phyloP scores from a whole-genome alignment of 2,113 vertebrate genomes.

The Epinephelus lanceolatus region DNA sequence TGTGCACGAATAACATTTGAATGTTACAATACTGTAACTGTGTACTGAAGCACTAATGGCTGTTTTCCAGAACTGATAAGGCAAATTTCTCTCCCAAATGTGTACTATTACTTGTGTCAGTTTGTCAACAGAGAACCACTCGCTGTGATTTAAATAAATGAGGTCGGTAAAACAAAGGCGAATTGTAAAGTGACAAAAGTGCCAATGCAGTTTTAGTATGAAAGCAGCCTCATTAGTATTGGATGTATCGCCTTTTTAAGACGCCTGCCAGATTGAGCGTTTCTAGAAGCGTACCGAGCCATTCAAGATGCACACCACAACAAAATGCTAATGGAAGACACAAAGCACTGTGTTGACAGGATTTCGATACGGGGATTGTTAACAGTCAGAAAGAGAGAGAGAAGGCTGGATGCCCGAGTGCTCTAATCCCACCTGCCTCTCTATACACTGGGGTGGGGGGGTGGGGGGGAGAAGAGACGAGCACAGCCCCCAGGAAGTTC shows the following conservation, averaged over 20 bases:
- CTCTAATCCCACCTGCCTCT: constrained; percentile 75
- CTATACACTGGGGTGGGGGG: constrained; percentile 18
- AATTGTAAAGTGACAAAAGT: constrained; percentile 56
- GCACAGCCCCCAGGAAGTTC: constrained; percentile 63
- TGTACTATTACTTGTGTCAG: constrained; percentile 11
- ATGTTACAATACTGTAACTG: constrained; percentile 9
- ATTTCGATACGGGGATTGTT: constrained; percentile 81
- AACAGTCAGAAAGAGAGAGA: constrained; percentile 60
- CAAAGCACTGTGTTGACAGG: constrained; percentile 77
- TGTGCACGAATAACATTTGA: constrained; percentile 30
- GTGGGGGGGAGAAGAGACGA: not conserved
- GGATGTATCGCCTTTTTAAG: constrained; percentile 62
- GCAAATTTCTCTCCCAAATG: constrained; percentile 8
- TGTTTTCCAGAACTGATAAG: constrained; percentile 18
- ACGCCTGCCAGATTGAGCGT: constrained; percentile 62
- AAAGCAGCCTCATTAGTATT: constrained; percentile 75
- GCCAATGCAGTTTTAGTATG: constrained; percentile 59
- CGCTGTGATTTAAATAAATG: constrained; percentile 25
- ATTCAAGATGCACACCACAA: constrained; percentile 79
- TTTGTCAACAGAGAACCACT: constrained; percentile 47
- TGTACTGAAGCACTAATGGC: constrained; percentile 31
- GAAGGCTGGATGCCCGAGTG: constrained; percentile 60
- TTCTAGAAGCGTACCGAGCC: constrained; percentile 66
- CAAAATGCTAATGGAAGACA: constrained; percentile 80
- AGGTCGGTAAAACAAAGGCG: constrained; percentile 27